Evolutionary conservation across 2,888 invertebrate species (phyloP), one percentile per base, ranked within the genome.

Genomic region (Corythucha ciliata): DNA sequence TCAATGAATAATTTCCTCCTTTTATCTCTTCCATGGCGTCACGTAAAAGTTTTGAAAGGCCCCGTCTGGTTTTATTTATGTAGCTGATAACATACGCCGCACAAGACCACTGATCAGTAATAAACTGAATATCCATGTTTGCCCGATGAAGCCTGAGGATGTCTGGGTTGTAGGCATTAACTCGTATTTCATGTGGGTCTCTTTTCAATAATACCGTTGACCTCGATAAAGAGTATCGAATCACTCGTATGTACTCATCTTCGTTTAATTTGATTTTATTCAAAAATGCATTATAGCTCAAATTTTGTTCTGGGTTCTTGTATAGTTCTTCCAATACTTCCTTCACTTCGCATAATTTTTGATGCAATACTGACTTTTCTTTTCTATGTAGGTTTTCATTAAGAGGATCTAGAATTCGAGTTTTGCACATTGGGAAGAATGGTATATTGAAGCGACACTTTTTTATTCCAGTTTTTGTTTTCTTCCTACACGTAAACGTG

Each of bases 1-100:
- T 59, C 2, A 64, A 29, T 12, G 37, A 55, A 2, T 41, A 10
- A 44, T 64, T 61, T 22, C 61, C 64, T 32, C 54, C 49, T 33
- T 53, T 55, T 6, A 42, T 14, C 14, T 42, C 49, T 12, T 27
- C 33, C 10, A 22, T 10, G 8, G 49, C 49, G 1, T 41, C 40
- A 7, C 41, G 24, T n/a, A 49, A 36, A 12, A 49, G 12, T 20
- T 10, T 26, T 7, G 48, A 48, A 2, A 48, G 8, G 4, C 48
- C 48, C 5, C 18, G 12, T 24, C 39, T 21, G 8, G 41, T 22
- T 26, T 49, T 49, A 18, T 27, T 49, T 6, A 49, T 42, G 18
- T 42, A 49, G 14, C 41, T 49, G 8, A 41, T 8, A 6, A 41
- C 32, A 44, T 41, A 49, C 7, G 21, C n/a, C 2, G 18, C 39